Evolutionary conservation across 2,888 invertebrate genomes (phyloP).

Genomic region (Sialis lutaria): DNA sequence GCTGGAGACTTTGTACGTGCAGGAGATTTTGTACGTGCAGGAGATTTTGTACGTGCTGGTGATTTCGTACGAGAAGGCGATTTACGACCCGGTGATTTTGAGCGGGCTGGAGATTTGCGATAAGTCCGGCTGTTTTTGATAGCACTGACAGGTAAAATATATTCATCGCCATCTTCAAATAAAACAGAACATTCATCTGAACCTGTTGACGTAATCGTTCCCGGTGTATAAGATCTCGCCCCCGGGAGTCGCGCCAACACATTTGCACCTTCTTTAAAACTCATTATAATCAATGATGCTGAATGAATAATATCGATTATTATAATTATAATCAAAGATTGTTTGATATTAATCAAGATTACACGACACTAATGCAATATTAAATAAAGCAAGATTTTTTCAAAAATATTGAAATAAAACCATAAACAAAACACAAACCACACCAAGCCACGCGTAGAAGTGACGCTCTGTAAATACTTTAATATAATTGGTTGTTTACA

Average conservation of each 20-base stretch:
- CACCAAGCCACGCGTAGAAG: too few species aligned
- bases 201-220: constrained; percentile 1
- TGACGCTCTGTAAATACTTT: too few species aligned
- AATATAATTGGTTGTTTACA: too few species aligned
- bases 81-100: constrained; percentile 11
- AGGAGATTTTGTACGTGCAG: constrained; percentile 19
- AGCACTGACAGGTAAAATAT: neutral
- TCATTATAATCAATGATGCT: neutral
- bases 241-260: constrained; percentile 3
- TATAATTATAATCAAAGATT: too few species aligned
- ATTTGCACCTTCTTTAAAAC: constrained; percentile 1
- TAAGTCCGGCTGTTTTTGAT: constrained; percentile 1
- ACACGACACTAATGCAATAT: too few species aligned
- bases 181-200: neutral
- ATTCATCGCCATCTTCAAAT: neutral
- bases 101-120: constrained; percentile 8
- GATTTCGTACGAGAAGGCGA: constrained; percentile 9
- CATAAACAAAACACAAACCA: too few species aligned
- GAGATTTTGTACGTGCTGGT: constrained; percentile 11
- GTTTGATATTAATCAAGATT: too few species aligned
- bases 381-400: too few species aligned
- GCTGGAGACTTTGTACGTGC: constrained; percentile 26
- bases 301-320: too few species aligned
- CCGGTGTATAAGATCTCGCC: neutral
- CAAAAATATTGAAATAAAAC: too few species aligned